phyloP scores from a whole-genome alignment of 2,113 vertebrate species.

The Oriolus oriolus region DNA sequence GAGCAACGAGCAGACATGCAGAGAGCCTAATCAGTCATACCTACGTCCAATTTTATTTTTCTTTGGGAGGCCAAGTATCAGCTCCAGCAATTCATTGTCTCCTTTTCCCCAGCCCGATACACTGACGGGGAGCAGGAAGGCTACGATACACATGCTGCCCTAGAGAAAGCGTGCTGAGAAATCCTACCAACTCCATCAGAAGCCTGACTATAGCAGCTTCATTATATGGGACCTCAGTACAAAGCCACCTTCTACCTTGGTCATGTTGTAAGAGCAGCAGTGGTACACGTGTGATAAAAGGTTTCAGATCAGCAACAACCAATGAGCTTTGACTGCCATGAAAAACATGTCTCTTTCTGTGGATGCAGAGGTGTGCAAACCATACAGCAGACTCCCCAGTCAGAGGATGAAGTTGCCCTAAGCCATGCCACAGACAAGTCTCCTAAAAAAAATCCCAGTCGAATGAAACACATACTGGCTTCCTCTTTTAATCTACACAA shows the following conservation, averaged over 20 bases:
- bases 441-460: background rate
- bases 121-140: background rate
- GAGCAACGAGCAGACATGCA: background rate
- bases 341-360: background rate
- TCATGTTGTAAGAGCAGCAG: background rate
- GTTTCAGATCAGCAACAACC: background rate
- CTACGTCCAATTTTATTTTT: background rate
- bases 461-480: background rate
- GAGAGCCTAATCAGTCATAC: background rate
- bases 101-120: background rate
- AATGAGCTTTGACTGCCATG: background rate
- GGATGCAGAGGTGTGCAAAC: background rate
- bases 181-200: background rate
- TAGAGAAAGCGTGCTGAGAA: background rate
- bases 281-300: background rate
- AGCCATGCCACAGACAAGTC: background rate
- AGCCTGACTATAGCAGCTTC: background rate
- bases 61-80: background rate
- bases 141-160: background rate
- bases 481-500: background rate
- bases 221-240: background rate
- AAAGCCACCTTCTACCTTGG: background rate
- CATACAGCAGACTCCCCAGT: too few species aligned
- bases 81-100: background rate
- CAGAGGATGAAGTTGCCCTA: background rate